Evolutionary conservation across 2,797 vertebrate species (phyloP), one percentile per base, ranked within the genome.

Genomic region (Phalloptychus januarius): DNA sequence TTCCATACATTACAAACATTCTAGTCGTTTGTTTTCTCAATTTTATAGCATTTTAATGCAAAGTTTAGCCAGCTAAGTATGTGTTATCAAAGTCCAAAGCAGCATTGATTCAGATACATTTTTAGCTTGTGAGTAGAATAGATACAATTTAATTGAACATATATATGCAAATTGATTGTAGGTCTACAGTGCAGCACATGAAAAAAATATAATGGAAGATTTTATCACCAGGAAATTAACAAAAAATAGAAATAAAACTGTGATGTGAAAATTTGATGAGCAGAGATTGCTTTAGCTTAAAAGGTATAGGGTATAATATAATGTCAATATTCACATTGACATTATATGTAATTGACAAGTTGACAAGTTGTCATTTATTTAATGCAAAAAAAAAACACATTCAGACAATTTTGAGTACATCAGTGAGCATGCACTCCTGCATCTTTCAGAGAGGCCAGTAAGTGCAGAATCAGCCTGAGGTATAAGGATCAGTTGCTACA

Each of bases 391-490:
- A 28, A 11, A 7, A 13, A 7, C 12, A 61, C 71, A 71, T 84
- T 79, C 79, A 52, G 45, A n/a, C 73, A 82, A 83, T 70, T 71
- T 31, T 18, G 23, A 50, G 38, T 48, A 54, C 63, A 46, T 83
- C 63, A 71, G 46, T 0, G 0, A 48, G 71, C 67, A 76, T 74
- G 58, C 45, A 38, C 45, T 13, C 36, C 28, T 77, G 54, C 48
- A 58, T 25, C 38, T 72, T 76, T 36, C n/a, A 58, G n/a, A 65
- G 31, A 13, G 76, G 84, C 85, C 84, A 86, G 45, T 45, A 75
- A 48, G 87, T 87, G 18, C 83, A 78, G 0, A 4, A 85, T 72
- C 74, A 71, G 78, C 42, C 6, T 23, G 61, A 23, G 48, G 73
- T 45, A 44, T 58, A 67, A 76, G 16, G 36, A 73, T 75, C 72